Conservation (phyloP, 2,113 vertebrate species). For the Puma concolor region DNA sequence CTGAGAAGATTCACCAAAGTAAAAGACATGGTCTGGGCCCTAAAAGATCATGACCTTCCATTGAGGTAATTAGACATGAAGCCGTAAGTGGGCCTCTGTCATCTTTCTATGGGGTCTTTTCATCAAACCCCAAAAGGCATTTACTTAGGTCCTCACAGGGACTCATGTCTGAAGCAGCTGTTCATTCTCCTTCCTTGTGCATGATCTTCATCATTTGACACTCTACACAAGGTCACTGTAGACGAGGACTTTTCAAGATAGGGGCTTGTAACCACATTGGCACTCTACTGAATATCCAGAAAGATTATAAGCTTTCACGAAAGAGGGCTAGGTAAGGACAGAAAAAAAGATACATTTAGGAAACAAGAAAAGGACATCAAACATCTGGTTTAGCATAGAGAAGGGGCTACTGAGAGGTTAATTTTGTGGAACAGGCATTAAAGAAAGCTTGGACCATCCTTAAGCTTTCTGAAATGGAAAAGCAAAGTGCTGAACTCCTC, state of each 20-base stretch:
- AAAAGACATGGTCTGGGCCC: neutral
- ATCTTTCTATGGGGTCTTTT: neutral
- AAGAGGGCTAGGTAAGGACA: neutral
- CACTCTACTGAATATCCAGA: neutral
- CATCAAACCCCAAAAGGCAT: neutral
- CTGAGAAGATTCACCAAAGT: neutral
- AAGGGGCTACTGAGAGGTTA: neutral
- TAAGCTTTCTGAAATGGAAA: neutral
- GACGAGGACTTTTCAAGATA: neutral
- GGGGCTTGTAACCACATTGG: neutral
- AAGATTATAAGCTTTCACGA: neutral
- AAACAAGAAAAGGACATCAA: neutral
- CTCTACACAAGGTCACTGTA: neutral
- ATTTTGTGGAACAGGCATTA: constrained; percentile 35
- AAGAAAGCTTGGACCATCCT: neutral
- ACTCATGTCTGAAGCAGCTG: neutral
- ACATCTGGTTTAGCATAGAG: constrained; percentile 1
- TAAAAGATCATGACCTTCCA: neutral
- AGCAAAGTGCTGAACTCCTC: neutral
- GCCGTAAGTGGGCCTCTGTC: neutral
- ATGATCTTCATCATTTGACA: constrained; percentile 3
- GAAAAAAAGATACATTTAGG: neutral
- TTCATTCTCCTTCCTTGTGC: neutral
- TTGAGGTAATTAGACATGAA: neutral
- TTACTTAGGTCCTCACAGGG: neutral